Conservation (phyloP, 2,888 invertebrate genomes). For the Phyto melanocephala region DNA sequence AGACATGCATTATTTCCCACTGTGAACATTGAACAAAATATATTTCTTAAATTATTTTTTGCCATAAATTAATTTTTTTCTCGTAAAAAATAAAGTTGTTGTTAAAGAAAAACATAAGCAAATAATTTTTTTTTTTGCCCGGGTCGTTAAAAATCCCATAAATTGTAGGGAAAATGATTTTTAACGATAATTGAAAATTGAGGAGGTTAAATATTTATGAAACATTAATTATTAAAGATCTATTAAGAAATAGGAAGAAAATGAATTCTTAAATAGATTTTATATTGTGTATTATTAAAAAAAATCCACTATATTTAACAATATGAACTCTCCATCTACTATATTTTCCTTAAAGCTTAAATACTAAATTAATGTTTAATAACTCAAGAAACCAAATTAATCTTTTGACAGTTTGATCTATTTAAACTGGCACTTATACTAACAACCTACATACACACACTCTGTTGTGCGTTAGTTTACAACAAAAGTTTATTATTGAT, state of each 20-base stretch:
- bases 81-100: background rate
- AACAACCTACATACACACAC: background rate
- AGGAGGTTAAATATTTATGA: too few species aligned
- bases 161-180: background rate
- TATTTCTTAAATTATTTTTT: background rate
- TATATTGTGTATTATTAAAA: too few species aligned
- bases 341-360: background rate
- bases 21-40: slow-evolving; percentile 1
- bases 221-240: too few species aligned
- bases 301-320: too few species aligned
- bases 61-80: background rate
- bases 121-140: background rate
- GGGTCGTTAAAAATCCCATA: background rate
- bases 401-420: background rate
- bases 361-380: background rate
- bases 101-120: background rate
- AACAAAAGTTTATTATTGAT: background rate
- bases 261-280: too few species aligned
- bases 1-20: slow-evolving; percentile 5
- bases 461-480: background rate
- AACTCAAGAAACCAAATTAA: background rate
- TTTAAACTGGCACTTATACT: background rate
- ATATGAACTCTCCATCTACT: too few species aligned
- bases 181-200: too few species aligned
- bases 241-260: too few species aligned